A percentile compares a stretch with the other conserved stretches of the same genome.
Conservation (phyloP, 2,113 vertebrate genomes). For the Donacobius atricapilla region DNA sequence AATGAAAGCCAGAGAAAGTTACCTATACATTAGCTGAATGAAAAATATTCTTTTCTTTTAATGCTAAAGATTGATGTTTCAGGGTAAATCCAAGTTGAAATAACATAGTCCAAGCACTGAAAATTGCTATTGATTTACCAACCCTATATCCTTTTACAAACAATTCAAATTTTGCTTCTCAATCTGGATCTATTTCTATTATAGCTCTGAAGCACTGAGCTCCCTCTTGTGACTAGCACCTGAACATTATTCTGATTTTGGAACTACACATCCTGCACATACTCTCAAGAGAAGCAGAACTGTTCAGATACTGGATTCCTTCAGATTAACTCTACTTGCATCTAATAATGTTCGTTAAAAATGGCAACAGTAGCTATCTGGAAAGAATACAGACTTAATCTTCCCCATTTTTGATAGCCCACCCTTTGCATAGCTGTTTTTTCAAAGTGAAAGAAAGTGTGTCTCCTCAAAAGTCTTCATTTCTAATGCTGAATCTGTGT, state of each 20-base stretch:
- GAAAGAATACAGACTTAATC: background rate
- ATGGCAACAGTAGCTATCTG: background rate
- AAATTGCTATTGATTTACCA: background rate
- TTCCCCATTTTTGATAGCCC: background rate
- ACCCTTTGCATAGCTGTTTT: background rate
- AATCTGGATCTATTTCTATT: background rate
- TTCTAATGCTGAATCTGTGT: background rate
- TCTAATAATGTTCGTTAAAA: background rate
- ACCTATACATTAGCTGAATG: background rate
- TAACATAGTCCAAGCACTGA: background rate
- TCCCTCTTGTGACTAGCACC: slow-evolving; percentile 64
- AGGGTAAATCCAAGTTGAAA: background rate
- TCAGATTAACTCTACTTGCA: background rate
- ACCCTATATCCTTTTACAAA: background rate
- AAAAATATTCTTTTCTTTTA: background rate
- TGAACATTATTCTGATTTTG: slow-evolving; percentile 26
- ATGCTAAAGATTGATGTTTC: background rate
- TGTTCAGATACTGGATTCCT: background rate
- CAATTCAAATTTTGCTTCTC: background rate
- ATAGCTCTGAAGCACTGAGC: slow-evolving; percentile 43
- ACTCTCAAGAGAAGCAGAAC: background rate
- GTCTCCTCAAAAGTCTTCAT: background rate
- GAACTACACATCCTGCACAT: background rate
- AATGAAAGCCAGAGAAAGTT: background rate
- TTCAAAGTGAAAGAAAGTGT: background rate